phyloP scores from a whole-genome alignment of 2,888 invertebrate genomes.

The Sesamia inferens region DNA sequence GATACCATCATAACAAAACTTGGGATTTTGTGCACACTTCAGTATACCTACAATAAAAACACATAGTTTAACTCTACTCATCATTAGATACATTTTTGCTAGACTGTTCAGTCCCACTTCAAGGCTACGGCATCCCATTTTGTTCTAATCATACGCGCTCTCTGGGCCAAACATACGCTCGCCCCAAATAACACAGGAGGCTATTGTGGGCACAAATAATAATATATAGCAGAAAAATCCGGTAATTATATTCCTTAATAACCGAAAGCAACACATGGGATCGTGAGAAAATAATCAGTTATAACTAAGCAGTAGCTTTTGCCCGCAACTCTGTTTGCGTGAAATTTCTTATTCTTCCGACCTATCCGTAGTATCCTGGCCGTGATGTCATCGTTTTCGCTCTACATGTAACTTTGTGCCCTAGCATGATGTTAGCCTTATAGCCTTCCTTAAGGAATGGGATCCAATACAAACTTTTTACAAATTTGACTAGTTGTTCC shows the following conservation, averaged over 20 bases:
- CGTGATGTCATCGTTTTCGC: no score
- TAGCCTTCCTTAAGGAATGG: no score
- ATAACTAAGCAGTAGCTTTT: no score
- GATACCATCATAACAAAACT: slow-evolving; percentile 74
- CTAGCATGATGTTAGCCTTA: no score
- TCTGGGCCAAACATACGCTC: not conserved
- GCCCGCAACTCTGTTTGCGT: no score
- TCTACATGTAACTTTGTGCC: no score
- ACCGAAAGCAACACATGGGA: no score
- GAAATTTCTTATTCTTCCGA: no score
- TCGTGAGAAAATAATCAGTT: not conserved
- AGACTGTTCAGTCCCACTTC: not conserved
- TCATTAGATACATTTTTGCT: not conserved
- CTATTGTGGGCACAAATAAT: not conserved
- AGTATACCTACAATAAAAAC: slow-evolving; percentile 74
- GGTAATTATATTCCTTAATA: not conserved
- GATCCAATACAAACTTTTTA: no score
- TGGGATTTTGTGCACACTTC: slow-evolving; percentile 72
- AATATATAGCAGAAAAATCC: not conserved
- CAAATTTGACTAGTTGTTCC: not conserved
- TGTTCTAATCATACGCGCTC: no score
- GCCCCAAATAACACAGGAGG: not conserved
- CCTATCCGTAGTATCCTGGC: no score
- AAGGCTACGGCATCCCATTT: not conserved
- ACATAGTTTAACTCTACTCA: not conserved